Conservation (phyloP, 92 coral and sea anemone species). For the Umimayanthus chanpuru region DNA sequence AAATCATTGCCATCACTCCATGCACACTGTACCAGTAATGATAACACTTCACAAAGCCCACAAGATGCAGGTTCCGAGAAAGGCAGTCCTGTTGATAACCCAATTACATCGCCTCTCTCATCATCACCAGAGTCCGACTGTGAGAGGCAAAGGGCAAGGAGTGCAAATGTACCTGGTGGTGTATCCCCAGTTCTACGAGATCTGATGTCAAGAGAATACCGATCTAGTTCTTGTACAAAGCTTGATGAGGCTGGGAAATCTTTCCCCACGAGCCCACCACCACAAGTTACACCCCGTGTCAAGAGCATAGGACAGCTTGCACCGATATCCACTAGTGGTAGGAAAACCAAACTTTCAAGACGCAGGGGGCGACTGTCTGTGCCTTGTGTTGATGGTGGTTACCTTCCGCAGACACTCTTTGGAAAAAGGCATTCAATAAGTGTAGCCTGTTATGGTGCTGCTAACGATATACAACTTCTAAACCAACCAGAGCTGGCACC, state of each 20-base stretch:
- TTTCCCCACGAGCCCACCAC: background rate
- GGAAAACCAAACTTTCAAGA: conserved; percentile 8
- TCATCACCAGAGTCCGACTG: conserved; percentile 25
- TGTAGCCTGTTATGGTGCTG: background rate
- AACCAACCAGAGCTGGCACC: background rate
- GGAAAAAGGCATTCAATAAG: conserved; percentile 23
- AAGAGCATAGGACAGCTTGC: conserved; percentile 34
- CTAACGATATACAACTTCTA: background rate
- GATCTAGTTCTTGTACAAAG: conserved; percentile 40
- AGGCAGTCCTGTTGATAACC: conserved; percentile 26
- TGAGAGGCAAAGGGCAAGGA: background rate
- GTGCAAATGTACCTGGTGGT: background rate
- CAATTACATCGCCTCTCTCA: conserved; percentile 15
- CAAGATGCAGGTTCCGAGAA: background rate
- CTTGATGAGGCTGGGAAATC: conserved; percentile 29
- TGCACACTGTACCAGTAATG: background rate
- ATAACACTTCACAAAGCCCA: background rate
- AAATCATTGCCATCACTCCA: conserved; percentile 21
- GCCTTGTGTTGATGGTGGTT: conserved; percentile 3
- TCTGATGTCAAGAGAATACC: background rate
- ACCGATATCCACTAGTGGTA: conserved; percentile 2
- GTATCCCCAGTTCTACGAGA: conserved; percentile 14
- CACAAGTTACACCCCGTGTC: conserved; percentile 28
- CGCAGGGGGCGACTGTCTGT: conserved; percentile 27
- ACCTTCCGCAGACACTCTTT: background rate